phyloP scores from a whole-genome alignment of 1,140 invertebrate species.

The Neodiprion lecontei region DNA sequence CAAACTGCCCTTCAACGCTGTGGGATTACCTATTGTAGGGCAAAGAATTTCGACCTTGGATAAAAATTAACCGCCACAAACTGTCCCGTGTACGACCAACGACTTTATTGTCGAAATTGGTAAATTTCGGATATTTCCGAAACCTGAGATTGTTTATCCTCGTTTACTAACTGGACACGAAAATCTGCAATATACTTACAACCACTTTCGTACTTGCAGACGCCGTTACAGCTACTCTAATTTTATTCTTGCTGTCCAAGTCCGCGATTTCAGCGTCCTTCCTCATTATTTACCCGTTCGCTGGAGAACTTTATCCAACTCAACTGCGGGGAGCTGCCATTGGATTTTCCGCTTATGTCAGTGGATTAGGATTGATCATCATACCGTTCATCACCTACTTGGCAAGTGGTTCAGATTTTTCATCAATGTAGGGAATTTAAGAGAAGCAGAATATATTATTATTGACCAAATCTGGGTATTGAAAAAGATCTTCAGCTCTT shows the following conservation, averaged over 20 bases:
- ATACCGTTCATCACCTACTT: slow-evolving; percentile 91
- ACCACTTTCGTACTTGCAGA: slow-evolving; percentile 63
- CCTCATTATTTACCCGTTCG: slow-evolving; percentile 89
- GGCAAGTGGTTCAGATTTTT: slow-evolving; percentile 61
- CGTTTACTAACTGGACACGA: no score
- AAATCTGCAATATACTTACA: no score
- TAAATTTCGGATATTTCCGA: no score
- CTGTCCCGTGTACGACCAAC: no score
- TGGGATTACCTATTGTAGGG: neutral
- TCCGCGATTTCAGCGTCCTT: slow-evolving; percentile 91
- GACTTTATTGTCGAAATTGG: no score
- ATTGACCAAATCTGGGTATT: slow-evolving; percentile 14
- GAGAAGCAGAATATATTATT: slow-evolving; percentile 8
- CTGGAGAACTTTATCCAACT: slow-evolving; percentile 88
- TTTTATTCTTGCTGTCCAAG: slow-evolving; percentile 86
- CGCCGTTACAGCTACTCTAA: slow-evolving; percentile 73
- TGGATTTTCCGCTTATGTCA: slow-evolving; percentile 88
- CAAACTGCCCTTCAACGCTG: neutral
- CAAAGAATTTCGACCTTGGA: neutral
- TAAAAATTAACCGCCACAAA: neutral
- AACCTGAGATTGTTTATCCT: no score
- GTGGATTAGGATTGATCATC: slow-evolving; percentile 84
- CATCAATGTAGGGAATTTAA: slow-evolving; percentile 17
- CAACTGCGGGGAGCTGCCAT: slow-evolving; percentile 86
- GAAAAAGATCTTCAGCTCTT: neutral